Evolutionary conservation across 1,140 invertebrate genomes (phyloP).

Genomic region (Dendrolimus punctatus): DNA sequence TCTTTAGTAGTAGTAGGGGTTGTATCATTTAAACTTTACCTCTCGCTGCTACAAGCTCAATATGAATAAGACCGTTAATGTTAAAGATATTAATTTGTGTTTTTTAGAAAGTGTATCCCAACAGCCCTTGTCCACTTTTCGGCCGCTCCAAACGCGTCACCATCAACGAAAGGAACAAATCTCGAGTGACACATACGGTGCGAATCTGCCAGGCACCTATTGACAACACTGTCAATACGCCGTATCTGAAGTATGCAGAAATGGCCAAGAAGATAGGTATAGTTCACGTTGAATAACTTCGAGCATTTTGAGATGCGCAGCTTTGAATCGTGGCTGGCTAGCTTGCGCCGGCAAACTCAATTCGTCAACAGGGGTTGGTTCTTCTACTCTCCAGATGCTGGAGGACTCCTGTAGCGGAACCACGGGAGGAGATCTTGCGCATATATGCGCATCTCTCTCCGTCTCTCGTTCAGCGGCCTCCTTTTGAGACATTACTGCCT

Average conservation of each 20-base stretch:
- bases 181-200: constrained; percentile 18
- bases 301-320: too few relatives aligned
- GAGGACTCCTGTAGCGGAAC: too few relatives aligned
- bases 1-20: too few relatives aligned
- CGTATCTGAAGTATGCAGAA: constrained; percentile 30
- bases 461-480: too few relatives aligned
- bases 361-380: too few relatives aligned
- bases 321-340: too few relatives aligned
- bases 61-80: not conserved
- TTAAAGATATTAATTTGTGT: not conserved
- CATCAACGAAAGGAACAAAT: constrained; percentile 14
- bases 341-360: too few relatives aligned
- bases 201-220: constrained; percentile 38
- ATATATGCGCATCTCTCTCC: too few relatives aligned
- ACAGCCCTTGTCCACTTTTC: constrained; percentile 37
- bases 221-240: constrained; percentile 28
- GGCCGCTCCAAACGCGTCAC: constrained; percentile 21
- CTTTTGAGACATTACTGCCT: too few relatives aligned
- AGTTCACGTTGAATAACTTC: not conserved
- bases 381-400: too few relatives aligned
- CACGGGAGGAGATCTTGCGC: too few relatives aligned
- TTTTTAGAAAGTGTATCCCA: constrained; percentile 37
- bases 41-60: not conserved
- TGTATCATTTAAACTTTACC: not conserved
- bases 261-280: constrained; percentile 31